Conservation (phyloP, 2,888 invertebrate species). For the Synergus umbraculus region DNA sequence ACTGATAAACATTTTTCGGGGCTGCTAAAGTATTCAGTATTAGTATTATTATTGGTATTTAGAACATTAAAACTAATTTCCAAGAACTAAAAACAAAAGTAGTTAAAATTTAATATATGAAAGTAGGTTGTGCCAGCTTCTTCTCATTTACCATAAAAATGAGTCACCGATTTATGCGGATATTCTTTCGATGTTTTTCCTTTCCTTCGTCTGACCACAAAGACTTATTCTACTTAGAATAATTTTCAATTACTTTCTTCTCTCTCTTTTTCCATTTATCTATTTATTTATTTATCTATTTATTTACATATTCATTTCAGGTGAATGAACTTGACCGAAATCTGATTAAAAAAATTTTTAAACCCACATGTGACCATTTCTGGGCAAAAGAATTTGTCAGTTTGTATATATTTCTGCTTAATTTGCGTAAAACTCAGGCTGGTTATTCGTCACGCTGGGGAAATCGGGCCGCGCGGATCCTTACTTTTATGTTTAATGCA, state of each 20-base stretch:
- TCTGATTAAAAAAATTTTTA: not conserved
- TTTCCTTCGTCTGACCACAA: constrained; percentile 21
- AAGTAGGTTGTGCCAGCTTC: constrained; percentile 9
- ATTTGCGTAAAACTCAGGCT: constrained; percentile 5
- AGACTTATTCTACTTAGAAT: constrained; percentile 9
- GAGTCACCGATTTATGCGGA: not conserved
- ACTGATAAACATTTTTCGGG: not conserved
- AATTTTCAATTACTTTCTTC: constrained; percentile 13
- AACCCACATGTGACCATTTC: not conserved
- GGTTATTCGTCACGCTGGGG: not conserved
- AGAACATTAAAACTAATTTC: not conserved
- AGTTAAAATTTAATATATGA: not conserved
- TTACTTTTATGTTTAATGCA: constrained; percentile 12
- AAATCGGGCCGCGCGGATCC: constrained; percentile 26
- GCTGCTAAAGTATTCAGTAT: not conserved
- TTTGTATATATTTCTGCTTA: not conserved
- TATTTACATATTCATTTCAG: not conserved
- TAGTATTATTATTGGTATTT: not conserved
- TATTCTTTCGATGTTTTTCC: constrained; percentile 22
- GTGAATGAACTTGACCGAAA: not conserved
- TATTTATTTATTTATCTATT: not conserved
- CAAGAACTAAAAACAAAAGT: not conserved
- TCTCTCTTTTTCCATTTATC: not conserved
- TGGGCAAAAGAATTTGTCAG: not conserved
- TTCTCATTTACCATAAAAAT: constrained; percentile 15